Conservation (phyloP, 1,140 invertebrate species). For the Zaprionus taronus region DNA sequence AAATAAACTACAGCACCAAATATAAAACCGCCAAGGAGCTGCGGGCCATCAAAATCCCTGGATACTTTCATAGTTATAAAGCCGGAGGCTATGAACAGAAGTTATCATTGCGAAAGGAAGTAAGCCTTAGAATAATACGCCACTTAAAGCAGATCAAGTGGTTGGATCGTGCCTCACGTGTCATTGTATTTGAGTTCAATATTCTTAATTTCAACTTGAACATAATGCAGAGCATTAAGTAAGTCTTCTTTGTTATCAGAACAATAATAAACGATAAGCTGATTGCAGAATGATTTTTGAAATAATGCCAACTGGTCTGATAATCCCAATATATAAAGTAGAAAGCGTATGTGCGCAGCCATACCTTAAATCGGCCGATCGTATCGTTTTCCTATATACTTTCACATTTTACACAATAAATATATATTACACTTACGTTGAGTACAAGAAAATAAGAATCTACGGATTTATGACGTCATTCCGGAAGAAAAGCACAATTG, state of each 20-base stretch:
- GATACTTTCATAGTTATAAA: slow-evolving; percentile 21
- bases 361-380: neutral
- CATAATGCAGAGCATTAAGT: slow-evolving; percentile 47
- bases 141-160: slow-evolving; percentile 30
- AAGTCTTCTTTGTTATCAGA: neutral
- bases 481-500: neutral
- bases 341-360: neutral
- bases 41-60: neutral
- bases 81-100: slow-evolving; percentile 43
- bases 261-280: neutral
- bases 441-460: neutral
- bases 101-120: slow-evolving; percentile 21
- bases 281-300: slow-evolving; percentile 22
- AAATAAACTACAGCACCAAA: slow-evolving; percentile 1
- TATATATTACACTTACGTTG: slow-evolving; percentile 21
- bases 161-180: slow-evolving; percentile 51
- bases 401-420: slow-evolving; percentile 5
- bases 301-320: slow-evolving; percentile 20
- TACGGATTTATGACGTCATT: neutral
- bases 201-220: slow-evolving; percentile 45
- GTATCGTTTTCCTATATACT: neutral
- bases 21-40: slow-evolving; percentile 31
- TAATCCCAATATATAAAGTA: neutral
- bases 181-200: slow-evolving; percentile 47
- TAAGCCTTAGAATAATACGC: slow-evolving; percentile 24